Base-by-base conservation (phyloP, 2,888 invertebrate species). In the Agriopis leucophaearia region DNA sequence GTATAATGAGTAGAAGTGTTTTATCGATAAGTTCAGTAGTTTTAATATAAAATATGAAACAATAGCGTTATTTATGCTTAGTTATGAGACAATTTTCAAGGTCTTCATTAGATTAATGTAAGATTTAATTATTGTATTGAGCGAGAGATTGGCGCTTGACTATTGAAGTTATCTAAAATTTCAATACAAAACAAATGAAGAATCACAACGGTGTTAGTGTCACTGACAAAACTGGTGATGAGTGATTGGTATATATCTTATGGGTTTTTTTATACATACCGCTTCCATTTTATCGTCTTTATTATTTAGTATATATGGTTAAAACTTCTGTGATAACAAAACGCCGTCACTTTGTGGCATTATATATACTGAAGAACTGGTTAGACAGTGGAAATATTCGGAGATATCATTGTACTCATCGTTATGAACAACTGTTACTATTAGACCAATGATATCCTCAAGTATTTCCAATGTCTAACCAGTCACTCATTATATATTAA, bases 31-130 rank as follows among this genome's bases (percentile, higher is more conserved):
- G 92, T 86, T 87, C 86, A 77, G 89, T 93, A 93, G 92, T 86
- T 84, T 83, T 89, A 90, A 88, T 83, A 89, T 91, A 88, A 90
- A 90, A 85, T 88, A 90, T 88, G 84, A 82, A 88, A 88, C 78
- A 79, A 90, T 94, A 93, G 93, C 86, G 88, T 89, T 92, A 94
- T 94, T 93, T 92, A 93, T 88, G 91, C 90, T 92, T 93, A 94
- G 92, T 89, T 89, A 91, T 86, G 81, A 83, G 88, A 91, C 75
- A 71, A 86, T 69, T 89, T 89, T 88, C 82, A 85, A 88, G 84
- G 90, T 93, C 91, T 90, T 85, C 85, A 88, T 55, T 93, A 92
- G 88, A 86, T 78, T 87, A 83, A 82, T 82, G 77, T 89, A 91
- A 89, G 86, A 74, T 85, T 88, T 89, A 91, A 90, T 85, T 78